Conservation (phyloP, 2,797 vertebrate genomes). For the Phoeniculus purpureus region DNA sequence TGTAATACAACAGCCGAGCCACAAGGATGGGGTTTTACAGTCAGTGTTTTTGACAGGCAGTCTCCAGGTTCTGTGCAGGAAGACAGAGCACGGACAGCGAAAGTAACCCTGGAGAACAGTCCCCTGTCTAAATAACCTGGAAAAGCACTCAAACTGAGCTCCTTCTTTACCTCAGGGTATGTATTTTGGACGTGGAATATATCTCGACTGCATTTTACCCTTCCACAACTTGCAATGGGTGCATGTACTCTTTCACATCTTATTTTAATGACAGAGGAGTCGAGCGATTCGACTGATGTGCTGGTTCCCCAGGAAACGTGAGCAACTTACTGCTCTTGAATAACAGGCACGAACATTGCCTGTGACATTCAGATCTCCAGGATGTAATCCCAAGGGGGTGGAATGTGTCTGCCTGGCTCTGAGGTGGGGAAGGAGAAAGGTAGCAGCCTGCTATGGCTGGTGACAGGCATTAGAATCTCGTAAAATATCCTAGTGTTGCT, state of each 20-base stretch:
- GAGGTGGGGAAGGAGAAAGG: constrained; percentile 15
- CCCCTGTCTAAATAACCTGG: background rate
- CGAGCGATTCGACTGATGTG: background rate
- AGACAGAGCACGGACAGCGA: background rate
- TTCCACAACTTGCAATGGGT: background rate
- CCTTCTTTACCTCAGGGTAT: background rate
- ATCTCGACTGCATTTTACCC: background rate
- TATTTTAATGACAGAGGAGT: constrained; percentile 43
- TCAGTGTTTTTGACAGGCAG: background rate
- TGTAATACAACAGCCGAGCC: background rate
- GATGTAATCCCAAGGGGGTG: constrained; percentile 15
- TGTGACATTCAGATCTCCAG: constrained; percentile 43
- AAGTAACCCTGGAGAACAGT: background rate
- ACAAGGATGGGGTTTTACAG: background rate
- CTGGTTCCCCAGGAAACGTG: constrained; percentile 68
- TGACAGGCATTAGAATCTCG: background rate
- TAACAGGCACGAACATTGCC: constrained; percentile 39
- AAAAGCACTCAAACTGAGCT: background rate
- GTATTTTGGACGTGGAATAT: background rate
- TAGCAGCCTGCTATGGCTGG: background rate
- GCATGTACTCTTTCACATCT: constrained; percentile 22
- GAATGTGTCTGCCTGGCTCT: background rate
- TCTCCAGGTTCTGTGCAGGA: background rate
- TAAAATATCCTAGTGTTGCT: background rate
- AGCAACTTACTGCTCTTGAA: constrained; percentile 59